Base-by-base conservation (phyloP, 2,888 invertebrate species). In the Prosopocoilus inquinatus region DNA sequence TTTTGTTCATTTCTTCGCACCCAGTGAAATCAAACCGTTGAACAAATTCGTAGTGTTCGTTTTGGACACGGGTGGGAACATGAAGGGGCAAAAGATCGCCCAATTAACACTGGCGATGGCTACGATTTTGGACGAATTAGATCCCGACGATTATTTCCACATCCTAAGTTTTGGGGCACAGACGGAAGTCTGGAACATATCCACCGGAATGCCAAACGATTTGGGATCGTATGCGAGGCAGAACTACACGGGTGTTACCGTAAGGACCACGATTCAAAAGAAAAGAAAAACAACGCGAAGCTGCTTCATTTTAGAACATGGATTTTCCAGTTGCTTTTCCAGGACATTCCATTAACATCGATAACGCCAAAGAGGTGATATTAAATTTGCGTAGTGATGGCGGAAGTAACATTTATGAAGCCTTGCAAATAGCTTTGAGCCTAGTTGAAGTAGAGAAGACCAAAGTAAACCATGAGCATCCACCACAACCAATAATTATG, bases 1-100 rank as follows among this genome's bases (percentile, higher is more conserved):
- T 73, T 90, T 90, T 74, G 87, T 89, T 0, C 89, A 90, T 67
- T 89, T 88, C 77, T 87, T 88, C 71, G 84, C 88, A 7, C 89
- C 89, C 0, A 72, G 75, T 2, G 80, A 83, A 16, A 71, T 86
- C 56, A 76, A 79, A 13, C 80, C 85, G 2, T 75, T 88, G 44
- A 80, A 78, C 55, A 89, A 89, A 70, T 83, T 86, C 66, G 84
- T 87, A 3, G 80, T 89, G 8, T 90, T 90, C 70, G 85, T 90
- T n/a, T 76, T 90, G 67, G 90, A 90, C 70, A 84, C 86, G 0
- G 88, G 88, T 32, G 88, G 89, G 7, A 89, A 89, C 47, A 90
- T 90, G 90, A 77, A 78, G 63, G 89, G 85, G 13, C 78, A 79
- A 50, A 87, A 87, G 75, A 82, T 89, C 39, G 73, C 77, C 15